Evolutionary conservation across 2,113 vertebrate genomes (phyloP), one percentile per base, ranked within the genome.

Genomic region (Setophaga kirtlandii): DNA sequence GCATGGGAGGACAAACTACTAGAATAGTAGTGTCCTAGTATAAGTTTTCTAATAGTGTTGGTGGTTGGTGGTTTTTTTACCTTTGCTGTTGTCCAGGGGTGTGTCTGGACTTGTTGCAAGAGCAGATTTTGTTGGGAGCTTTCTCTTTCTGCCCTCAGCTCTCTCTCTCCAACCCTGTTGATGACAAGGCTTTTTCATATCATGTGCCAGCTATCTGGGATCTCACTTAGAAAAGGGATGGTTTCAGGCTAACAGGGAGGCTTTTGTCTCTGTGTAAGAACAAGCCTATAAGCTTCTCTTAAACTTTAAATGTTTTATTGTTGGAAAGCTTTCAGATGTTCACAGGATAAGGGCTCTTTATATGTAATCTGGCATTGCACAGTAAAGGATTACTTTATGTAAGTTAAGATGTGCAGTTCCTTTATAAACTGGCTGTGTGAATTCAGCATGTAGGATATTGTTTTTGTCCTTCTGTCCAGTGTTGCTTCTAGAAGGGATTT

Each of bases 311-410:
- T 1, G 15, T 93, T 89, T 93, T 58, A 93, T 85, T 94, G 60
- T 95, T 93, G 85, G 90, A 78, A 93, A 64, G 35, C 71, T 49
- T 90, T 97, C 76, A 90, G 88, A 90, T 93, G 68, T 90, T 92
- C 92, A 39, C 60, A 49, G 78, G 47, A 90, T 86, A 95, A 95
- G 25, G 73, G 28, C 44, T 80, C 79, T 96, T 96, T 96, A 81
- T 95, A 50, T 78, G 35, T 92, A 64, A 74, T 75, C 60, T 93
- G 90, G 39, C 85, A 81, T 49, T 47, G 68, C 60, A 50, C 56
- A 30, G 39, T 76, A 47, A 70, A 93, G 67, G 67, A 77, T 83
- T 63, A 68, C 56, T 88, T 90, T 78, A 63, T 95, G 46, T 90
- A 77, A 91, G 19, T 86, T 88, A 80, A 90, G 63, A 76, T 77